phyloP scores from a whole-genome alignment of 2,888 invertebrate genomes.

The Mythimna ferrago region DNA sequence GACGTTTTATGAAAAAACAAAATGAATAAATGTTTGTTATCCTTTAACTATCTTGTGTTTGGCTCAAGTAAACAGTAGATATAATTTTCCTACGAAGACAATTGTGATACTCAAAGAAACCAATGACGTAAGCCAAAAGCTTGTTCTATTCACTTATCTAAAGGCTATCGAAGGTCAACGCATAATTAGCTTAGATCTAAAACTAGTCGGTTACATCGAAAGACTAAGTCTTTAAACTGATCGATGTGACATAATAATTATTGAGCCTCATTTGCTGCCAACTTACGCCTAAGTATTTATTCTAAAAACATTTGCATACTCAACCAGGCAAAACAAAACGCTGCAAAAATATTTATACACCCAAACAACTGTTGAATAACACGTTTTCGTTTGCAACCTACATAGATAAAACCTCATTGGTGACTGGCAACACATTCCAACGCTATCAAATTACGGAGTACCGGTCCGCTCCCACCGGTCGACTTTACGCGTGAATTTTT shows the following conservation, averaged over 20 bases:
- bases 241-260: constrained; percentile 40
- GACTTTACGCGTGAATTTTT: constrained; percentile 70
- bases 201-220: constrained; percentile 20
- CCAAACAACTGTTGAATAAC: constrained; percentile 76
- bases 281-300: constrained; percentile 32
- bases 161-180: constrained; percentile 62
- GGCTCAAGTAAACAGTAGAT: constrained; percentile 60
- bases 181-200: constrained; percentile 47
- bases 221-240: constrained; percentile 38
- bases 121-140: constrained; percentile 57
- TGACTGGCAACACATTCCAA: constrained; percentile 77
- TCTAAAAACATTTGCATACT: constrained; percentile 40
- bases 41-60: constrained; percentile 56
- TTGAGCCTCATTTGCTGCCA: constrained; percentile 32
- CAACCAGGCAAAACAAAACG: constrained; percentile 50
- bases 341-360: constrained; percentile 60
- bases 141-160: constrained; percentile 55
- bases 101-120: constrained; percentile 40
- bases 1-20: constrained; percentile 29
- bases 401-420: constrained; percentile 78
- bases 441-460: constrained; percentile 78
- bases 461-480: constrained; percentile 67
- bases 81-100: constrained; percentile 61
- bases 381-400: constrained; percentile 78
- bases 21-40: constrained; percentile 66